A percentile compares a stretch with the other conserved stretches of the same genome.
Conservation (phyloP, 2,113 vertebrate genomes). For the Thryonomys swinderianus region DNA sequence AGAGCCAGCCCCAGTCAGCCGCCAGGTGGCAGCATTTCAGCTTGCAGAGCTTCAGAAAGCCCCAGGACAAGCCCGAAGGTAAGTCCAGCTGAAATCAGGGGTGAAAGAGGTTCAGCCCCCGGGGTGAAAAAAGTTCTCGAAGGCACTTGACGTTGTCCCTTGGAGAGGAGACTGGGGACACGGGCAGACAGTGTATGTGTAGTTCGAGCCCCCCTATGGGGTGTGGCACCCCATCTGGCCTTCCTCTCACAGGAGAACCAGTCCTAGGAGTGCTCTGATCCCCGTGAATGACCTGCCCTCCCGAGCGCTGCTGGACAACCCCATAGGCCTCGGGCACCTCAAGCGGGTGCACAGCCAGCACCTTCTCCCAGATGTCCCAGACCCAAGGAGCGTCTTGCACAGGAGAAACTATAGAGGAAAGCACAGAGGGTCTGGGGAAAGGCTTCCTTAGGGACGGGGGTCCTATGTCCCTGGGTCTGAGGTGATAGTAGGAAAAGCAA, state of each 20-base stretch:
- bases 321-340: too few species aligned
- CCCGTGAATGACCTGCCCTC: neutral
- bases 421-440: neutral
- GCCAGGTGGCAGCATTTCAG: neutral
- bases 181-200: neutral
- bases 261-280: neutral
- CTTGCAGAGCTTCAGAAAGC: neutral
- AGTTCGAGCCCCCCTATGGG: neutral
- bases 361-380: neutral
- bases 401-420: neutral
- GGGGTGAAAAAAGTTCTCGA: neutral
- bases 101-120: neutral
- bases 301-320: neutral
- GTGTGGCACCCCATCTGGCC: neutral
- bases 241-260: neutral
- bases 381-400: neutral
- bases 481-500: neutral
- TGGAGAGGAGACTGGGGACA: neutral
- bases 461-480: neutral
- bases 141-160: neutral
- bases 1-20: neutral
- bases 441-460: neutral
- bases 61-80: neutral
- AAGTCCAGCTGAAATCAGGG: neutral
- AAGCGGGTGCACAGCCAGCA: neutral